phyloP scores from a whole-genome alignment of 2,113 vertebrate species.

The Perca fluviatilis region DNA sequence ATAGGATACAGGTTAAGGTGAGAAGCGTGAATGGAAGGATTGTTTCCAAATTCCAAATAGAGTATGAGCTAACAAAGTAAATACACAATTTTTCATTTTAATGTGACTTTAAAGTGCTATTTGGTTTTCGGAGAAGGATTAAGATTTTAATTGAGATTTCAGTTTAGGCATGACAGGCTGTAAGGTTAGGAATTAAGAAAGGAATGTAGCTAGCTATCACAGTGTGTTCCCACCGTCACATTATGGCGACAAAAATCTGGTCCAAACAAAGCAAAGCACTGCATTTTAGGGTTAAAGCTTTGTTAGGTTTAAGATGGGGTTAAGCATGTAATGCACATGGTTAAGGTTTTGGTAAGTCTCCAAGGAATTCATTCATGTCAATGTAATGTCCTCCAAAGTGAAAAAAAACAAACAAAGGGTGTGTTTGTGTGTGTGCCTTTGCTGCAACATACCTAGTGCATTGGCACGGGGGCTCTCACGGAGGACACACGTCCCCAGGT shows the following conservation, averaged over 20 bases:
- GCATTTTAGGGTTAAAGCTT: neutral
- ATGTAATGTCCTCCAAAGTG: neutral
- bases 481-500: slow-evolving; percentile 88
- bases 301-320: neutral
- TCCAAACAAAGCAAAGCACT: neutral
- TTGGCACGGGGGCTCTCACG: slow-evolving; percentile 88
- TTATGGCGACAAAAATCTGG: neutral
- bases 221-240: neutral
- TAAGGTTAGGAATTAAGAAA: slow-evolving; percentile 5
- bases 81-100: neutral
- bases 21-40: neutral
- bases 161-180: slow-evolving; percentile 6
- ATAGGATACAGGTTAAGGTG: neutral
- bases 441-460: slow-evolving; percentile 85
- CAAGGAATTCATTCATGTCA: neutral
- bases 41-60: neutral
- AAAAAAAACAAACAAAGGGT: neutral
- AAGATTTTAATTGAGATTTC: slow-evolving; percentile 28
- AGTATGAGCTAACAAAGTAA: neutral
- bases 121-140: slow-evolving; percentile 17
- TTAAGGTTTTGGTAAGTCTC: neutral
- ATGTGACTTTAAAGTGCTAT: slow-evolving; percentile 10
- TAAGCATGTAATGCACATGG: neutral
- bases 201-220: slow-evolving; percentile 1
- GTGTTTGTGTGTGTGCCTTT: slow-evolving; percentile 25